A percentile compares a stretch with the other conserved stretches of the same genome.
phyloP scores from a whole-genome alignment of 2,888 invertebrate species.

The Calliopum simillimum region DNA sequence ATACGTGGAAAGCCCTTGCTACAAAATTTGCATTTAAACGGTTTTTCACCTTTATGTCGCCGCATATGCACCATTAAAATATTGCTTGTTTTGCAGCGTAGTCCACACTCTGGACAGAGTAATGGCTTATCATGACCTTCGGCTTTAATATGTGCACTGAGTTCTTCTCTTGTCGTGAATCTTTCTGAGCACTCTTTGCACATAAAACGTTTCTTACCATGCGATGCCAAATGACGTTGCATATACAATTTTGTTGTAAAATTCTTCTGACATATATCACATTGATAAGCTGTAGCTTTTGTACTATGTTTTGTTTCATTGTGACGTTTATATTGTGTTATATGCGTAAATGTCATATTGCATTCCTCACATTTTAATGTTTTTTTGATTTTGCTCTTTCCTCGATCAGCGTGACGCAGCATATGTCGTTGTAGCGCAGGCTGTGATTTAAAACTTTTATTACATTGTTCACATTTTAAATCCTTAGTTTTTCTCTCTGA shows the following conservation, averaged over 20 bases:
- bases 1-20: slow-evolving; percentile 70
- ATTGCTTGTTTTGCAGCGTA: slow-evolving; percentile 69
- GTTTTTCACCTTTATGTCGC: slow-evolving; percentile 70
- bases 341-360: slow-evolving; percentile 61
- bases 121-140: slow-evolving; percentile 69
- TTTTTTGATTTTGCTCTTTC: slow-evolving; percentile 43
- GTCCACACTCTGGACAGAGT: slow-evolving; percentile 70
- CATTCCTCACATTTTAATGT: slow-evolving; percentile 49
- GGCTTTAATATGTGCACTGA: slow-evolving; percentile 69
- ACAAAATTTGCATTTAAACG: slow-evolving; percentile 71
- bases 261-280: slow-evolving; percentile 52
- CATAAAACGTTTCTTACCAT: slow-evolving; percentile 52
- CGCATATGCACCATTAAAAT: slow-evolving; percentile 70
- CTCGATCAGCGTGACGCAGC: slow-evolving; percentile 4
- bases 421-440: slow-evolving; percentile 7
- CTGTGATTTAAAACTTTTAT: slow-evolving; percentile 37
- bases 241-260: slow-evolving; percentile 69
- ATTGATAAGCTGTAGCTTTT: slow-evolving; percentile 43
- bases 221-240: slow-evolving; percentile 65
- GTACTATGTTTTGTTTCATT: slow-evolving; percentile 38
- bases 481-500: background rate
- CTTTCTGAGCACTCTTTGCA: slow-evolving; percentile 58
- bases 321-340: slow-evolving; percentile 39
- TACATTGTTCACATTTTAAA: slow-evolving; percentile 35
- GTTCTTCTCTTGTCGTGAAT: slow-evolving; percentile 67